phyloP scores from a whole-genome alignment of 2,113 vertebrate species.

The Pelecanus crispus region DNA sequence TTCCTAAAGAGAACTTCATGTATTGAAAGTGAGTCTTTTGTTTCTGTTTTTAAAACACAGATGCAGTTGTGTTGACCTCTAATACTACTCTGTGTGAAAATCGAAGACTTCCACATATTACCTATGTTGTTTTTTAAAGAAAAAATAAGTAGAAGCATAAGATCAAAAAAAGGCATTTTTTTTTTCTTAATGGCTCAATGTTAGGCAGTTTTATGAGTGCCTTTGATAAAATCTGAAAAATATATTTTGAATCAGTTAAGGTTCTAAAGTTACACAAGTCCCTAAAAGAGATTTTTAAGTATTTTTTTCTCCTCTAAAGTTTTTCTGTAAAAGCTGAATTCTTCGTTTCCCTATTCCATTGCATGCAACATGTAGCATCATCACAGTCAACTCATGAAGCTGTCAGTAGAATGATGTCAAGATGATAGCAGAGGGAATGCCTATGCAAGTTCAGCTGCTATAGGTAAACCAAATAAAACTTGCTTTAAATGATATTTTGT shows the following conservation, averaged over 20 bases:
- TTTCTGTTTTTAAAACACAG: not conserved
- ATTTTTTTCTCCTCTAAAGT: not conserved
- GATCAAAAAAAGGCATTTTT: not conserved
- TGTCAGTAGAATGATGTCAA: conserved; percentile 9
- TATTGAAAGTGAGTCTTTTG: not conserved
- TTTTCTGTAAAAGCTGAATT: conserved; percentile 4
- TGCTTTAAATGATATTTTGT: conserved; percentile 22
- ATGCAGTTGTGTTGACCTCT: not conserved
- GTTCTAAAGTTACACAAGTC: not conserved
- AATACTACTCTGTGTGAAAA: not conserved
- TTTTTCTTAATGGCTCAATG: not conserved
- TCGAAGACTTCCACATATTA: not conserved
- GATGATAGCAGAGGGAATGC: conserved; percentile 3
- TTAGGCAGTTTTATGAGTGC: not conserved
- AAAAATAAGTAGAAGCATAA: not conserved
- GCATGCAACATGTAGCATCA: not conserved
- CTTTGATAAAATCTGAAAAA: not conserved
- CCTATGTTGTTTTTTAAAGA: not conserved
- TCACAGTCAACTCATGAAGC: conserved; percentile 41
- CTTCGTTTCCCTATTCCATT: conserved; percentile 1
- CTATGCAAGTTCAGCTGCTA: conserved; percentile 1
- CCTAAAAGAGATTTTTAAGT: not conserved
- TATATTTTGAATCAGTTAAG: not conserved
- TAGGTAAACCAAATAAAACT: conserved; percentile 40
- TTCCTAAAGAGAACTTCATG: not conserved